Conservation (phyloP, 1,140 invertebrate genomes). For the Cydia amplana region DNA sequence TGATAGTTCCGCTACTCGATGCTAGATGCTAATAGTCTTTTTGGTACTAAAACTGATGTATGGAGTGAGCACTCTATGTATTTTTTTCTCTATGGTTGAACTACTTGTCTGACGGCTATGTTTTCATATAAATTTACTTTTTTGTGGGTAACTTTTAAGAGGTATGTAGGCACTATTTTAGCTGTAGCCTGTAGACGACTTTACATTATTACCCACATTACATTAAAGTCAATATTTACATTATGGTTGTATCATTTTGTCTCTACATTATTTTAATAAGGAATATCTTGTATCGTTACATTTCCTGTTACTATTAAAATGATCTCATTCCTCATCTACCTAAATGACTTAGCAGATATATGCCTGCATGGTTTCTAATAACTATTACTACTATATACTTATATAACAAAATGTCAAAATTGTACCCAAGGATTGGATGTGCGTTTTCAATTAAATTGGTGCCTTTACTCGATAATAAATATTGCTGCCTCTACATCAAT, state of each 20-base stretch:
- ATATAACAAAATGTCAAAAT: slow-evolving; percentile 2
- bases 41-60: too few species aligned
- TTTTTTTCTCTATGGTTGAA: too few species aligned
- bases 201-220: too few species aligned
- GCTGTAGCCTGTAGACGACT: too few species aligned
- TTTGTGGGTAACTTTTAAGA: too few species aligned
- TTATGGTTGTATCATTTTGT: not conserved
- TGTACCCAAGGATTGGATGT: not conserved
- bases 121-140: too few species aligned
- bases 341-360: not conserved
- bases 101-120: too few species aligned
- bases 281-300: not conserved
- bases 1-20: too few species aligned
- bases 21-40: too few species aligned
- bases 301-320: not conserved
- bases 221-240: not conserved
- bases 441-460: slow-evolving; percentile 23
- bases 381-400: not conserved
- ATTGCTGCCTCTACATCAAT: slow-evolving; percentile 10
- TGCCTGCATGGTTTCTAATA: not conserved
- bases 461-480: slow-evolving; percentile 31
- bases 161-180: too few species aligned
- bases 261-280: not conserved
- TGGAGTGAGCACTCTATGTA: too few species aligned
- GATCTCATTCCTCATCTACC: not conserved